Base-by-base conservation (phyloP, 2,797 vertebrate species). In the Anas flavirostris region DNA sequence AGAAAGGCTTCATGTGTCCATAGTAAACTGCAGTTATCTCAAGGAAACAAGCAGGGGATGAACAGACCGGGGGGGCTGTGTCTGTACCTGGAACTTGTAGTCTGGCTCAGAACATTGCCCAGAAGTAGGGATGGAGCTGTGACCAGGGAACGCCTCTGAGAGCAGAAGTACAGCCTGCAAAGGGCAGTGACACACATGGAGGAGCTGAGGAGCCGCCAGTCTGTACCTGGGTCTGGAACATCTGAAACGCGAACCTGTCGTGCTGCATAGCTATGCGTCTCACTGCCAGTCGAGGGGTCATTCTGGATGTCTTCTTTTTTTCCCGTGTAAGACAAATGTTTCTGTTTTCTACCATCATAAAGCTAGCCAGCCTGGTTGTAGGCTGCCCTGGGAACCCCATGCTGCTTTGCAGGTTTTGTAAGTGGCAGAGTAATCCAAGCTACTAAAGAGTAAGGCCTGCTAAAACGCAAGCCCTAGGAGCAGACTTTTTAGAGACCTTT, bases 101-200 rank as follows among this genome's bases (percentile, higher is more conserved):
- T 5, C 43, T 2, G 48, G 29, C 43, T 31, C 5, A 73, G 44
- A 78, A 48, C 10, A 70, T 13, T 66, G 28, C 26, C 18, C 79
- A 46, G 39, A 69, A 19, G 17, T 18, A 53, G 44, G 44, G 48
- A 1, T 18, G 39, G 12, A 68, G 70, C 26, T 4, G 19, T n/a
- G 14, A 18, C 0, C 5, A 13, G 16, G 59, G 46, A 82, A 52
- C 23, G 19, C 0, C 0, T 31, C 19, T 0, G 0, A 1, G 0
- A 44, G 39, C 25, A 69, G 25, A 63, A 87, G 56, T 11, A 33
- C 1, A 3, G 33, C 44, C 81, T 59, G 31, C 22, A 39, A 91
- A 66, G n/a, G 13, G 29, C 12, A 59, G 63, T 0, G 3, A 35
- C 29, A 64, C 15, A 17, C 21, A 46, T n/a, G 15, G 58, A 87